A percentile compares a stretch with the other conserved stretches of the same genome.
Evolutionary conservation across 2,797 vertebrate species (phyloP).

Genomic region (Sebastes dallii): DNA sequence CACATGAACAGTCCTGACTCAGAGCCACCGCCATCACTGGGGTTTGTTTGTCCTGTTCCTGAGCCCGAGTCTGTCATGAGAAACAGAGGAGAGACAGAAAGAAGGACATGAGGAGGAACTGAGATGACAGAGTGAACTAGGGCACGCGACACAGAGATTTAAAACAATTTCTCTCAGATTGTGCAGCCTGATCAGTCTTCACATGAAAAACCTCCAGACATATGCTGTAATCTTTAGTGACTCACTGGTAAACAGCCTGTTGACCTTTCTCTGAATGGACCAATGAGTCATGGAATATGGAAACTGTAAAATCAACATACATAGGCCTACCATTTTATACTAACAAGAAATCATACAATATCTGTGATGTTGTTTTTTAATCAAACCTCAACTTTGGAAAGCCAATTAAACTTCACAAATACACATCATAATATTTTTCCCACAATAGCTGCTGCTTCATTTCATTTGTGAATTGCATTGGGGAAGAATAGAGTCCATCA

Average conservation of each 20-base stretch:
- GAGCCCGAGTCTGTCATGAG: conserved; percentile 47
- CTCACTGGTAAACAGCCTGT: conserved; percentile 6
- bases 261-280: background rate
- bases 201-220: conserved; percentile 4
- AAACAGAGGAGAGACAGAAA: background rate
- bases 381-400: background rate
- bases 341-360: background rate
- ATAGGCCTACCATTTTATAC: background rate
- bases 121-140: conserved; percentile 21
- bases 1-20: conserved; percentile 90
- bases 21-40: conserved; percentile 82
- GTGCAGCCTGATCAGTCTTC: conserved; percentile 11
- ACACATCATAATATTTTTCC: background rate
- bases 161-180: conserved; percentile 10
- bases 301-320: background rate
- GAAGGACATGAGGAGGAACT: background rate
- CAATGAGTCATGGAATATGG: background rate
- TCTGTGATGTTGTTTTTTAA: background rate
- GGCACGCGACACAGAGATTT: conserved; percentile 5
- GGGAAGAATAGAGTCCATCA: background rate
- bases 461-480: background rate
- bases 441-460: background rate
- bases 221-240: conserved; percentile 19
- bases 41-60: conserved; percentile 73
- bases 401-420: background rate